phyloP scores from a whole-genome alignment of 2,797 vertebrate genomes.

The Diplodus sargus region DNA sequence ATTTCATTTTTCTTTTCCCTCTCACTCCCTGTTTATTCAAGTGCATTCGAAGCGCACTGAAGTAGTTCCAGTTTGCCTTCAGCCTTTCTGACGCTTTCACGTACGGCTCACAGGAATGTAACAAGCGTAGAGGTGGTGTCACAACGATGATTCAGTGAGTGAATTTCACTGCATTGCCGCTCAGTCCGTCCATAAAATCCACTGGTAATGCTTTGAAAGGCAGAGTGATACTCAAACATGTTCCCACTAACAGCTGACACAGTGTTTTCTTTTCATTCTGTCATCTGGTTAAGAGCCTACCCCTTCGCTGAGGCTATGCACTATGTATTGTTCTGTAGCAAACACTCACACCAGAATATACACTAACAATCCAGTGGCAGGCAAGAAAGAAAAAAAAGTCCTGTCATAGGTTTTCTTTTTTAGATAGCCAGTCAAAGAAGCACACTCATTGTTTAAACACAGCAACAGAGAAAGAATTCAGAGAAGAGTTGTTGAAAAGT shows the following conservation, averaged over 20 bases:
- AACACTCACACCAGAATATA: slow-evolving; percentile 60
- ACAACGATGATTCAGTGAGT: slow-evolving; percentile 29
- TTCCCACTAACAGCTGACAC: slow-evolving; percentile 44
- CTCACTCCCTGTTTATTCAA: slow-evolving; percentile 56
- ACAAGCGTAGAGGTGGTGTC: slow-evolving; percentile 35
- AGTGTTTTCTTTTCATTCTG: slow-evolving; percentile 50
- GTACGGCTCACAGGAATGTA: slow-evolving; percentile 68
- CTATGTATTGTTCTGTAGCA: slow-evolving; percentile 68
- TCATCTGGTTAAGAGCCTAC: slow-evolving; percentile 47
- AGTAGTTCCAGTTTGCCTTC: slow-evolving; percentile 72
- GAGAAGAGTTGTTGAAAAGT: slow-evolving; percentile 11
- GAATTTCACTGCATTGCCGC: slow-evolving; percentile 56
- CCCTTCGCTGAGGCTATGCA: slow-evolving; percentile 69
- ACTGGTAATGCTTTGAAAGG: slow-evolving; percentile 64
- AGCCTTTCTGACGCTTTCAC: slow-evolving; percentile 65
- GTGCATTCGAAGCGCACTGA: slow-evolving; percentile 65
- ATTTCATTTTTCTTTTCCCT: slow-evolving; percentile 69
- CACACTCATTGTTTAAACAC: slow-evolving; percentile 39
- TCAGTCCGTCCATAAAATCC: slow-evolving; percentile 73
- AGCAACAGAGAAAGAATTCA: slow-evolving; percentile 18
- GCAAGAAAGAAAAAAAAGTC: not conserved
- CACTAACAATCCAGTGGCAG: slow-evolving; percentile 25
- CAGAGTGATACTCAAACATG: slow-evolving; percentile 48
- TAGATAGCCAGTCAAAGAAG: slow-evolving; percentile 42
- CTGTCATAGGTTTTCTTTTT: slow-evolving; percentile 21